Evolutionary conservation across 2,113 vertebrate species (phyloP).

Genomic region (Rallus limicola): DNA sequence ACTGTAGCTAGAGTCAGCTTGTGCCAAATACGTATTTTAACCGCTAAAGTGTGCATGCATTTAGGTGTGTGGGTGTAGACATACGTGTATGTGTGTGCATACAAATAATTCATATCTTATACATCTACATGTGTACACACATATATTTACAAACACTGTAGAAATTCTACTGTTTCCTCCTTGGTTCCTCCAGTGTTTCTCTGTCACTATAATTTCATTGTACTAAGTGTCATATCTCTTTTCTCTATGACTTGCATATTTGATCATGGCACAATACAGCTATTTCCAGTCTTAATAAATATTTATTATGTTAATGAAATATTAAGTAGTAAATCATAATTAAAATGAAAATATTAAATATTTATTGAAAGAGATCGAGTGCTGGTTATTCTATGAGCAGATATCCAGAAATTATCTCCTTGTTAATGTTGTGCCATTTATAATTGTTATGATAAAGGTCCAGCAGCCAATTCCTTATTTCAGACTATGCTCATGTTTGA

Average conservation of each 20-base stretch:
- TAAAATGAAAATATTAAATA: slow-evolving; percentile 50
- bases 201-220: neutral
- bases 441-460: slow-evolving; percentile 22
- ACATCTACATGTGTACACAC: neutral
- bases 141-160: neutral
- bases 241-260: neutral
- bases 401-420: neutral
- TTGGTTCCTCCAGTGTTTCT: neutral
- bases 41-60: neutral
- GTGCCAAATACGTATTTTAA: neutral
- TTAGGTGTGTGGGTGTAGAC: neutral
- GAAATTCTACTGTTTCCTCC: neutral
- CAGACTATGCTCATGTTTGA: neutral
- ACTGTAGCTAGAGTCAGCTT: neutral
- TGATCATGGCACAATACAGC: neutral
- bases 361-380: slow-evolving; percentile 3
- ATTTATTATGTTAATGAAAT: slow-evolving; percentile 44
- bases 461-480: neutral
- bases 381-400: neutral
- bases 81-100: neutral
- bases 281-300: slow-evolving; percentile 25
- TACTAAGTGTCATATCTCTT: neutral
- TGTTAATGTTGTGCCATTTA: slow-evolving; percentile 5
- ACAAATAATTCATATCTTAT: neutral
- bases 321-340: slow-evolving; percentile 31